A percentile compares a stretch with the other conserved stretches of the same genome.
Evolutionary conservation across 2,797 vertebrate species (phyloP).

Genomic region (Decapterus maruadsi): DNA sequence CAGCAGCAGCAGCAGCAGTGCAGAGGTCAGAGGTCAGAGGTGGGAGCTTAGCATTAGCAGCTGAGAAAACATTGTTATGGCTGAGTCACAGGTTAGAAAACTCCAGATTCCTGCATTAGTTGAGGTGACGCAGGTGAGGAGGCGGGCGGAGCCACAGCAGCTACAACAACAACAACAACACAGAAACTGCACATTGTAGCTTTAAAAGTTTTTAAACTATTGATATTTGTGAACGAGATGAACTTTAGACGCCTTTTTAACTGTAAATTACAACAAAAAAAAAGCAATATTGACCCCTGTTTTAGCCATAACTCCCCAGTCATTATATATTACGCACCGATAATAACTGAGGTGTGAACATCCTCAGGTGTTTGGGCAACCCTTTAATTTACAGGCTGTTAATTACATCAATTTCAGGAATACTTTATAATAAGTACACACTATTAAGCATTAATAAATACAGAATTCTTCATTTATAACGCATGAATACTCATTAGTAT

Average conservation of each 20-base stretch:
- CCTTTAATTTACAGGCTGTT: too few species aligned
- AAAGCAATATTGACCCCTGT: background rate
- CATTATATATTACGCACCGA: background rate
- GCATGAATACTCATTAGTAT: too few species aligned
- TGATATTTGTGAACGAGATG: background rate
- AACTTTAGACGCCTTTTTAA: background rate
- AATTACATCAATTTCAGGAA: too few species aligned
- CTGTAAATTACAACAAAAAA: background rate
- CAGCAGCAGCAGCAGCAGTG: too few species aligned
- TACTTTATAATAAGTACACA: too few species aligned
- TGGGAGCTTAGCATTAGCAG: background rate
- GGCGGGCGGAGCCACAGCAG: background rate
- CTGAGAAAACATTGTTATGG: background rate
- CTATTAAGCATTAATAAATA: too few species aligned
- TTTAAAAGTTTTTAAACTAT: background rate
- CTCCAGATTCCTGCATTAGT: background rate
- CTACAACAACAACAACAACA: too few species aligned
- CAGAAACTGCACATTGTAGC: background rate
- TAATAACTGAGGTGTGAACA: too few species aligned
- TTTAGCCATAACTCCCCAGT: background rate
- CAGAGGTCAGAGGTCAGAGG: background rate
- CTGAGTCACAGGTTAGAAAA: too few species aligned
- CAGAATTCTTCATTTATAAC: too few species aligned
- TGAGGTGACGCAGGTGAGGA: background rate
- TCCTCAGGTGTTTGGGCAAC: too few species aligned